phyloP scores from a whole-genome alignment of 2,113 vertebrate genomes.

The Sarotherodon lohbergeri region DNA sequence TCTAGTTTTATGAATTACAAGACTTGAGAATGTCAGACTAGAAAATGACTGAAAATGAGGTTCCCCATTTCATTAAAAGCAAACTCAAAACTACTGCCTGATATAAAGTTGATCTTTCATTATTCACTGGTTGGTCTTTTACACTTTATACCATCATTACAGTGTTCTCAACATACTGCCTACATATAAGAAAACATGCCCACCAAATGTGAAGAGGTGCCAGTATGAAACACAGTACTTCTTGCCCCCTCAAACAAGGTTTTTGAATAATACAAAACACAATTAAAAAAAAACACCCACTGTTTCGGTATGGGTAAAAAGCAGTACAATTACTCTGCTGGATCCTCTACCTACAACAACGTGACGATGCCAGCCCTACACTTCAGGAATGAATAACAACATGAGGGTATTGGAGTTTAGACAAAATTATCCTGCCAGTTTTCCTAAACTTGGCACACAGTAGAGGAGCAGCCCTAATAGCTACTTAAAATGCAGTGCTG shows the following conservation, averaged over 20 bases:
- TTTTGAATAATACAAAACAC: not conserved
- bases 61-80: not conserved
- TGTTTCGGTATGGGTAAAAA: slow-evolving; percentile 5
- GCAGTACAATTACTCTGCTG: not conserved
- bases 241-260: not conserved
- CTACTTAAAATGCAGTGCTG: not conserved
- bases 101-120: not conserved
- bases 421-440: slow-evolving; percentile 10
- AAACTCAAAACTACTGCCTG: not conserved
- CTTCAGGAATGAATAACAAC: slow-evolving; percentile 12
- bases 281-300: slow-evolving; percentile 17
- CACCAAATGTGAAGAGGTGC: not conserved
- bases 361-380: slow-evolving; percentile 4
- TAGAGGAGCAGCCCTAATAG: not conserved
- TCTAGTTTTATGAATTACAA: not conserved
- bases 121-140: not conserved
- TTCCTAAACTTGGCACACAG: slow-evolving; percentile 10
- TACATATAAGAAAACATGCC: not conserved
- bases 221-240: not conserved
- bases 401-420: not conserved
- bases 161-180: not conserved
- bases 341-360: not conserved
- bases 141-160: not conserved
- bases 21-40: not conserved
- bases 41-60: not conserved